A percentile compares a stretch with the other conserved stretches of the same genome.
phyloP scores from a whole-genome alignment of 1,140 invertebrate species.

The Calephelis nemesis region DNA sequence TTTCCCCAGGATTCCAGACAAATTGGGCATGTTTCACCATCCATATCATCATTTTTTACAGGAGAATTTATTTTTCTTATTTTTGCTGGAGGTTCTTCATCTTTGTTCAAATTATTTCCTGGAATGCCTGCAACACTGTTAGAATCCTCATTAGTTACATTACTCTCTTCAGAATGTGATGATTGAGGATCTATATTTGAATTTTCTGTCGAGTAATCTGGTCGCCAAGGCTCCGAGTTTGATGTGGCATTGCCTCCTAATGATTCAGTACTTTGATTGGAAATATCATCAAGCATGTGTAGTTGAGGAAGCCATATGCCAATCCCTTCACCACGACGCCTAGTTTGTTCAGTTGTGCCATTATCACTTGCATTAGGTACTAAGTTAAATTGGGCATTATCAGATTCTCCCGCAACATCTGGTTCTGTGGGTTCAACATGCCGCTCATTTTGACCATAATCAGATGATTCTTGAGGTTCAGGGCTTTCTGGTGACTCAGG shows the following conservation, averaged over 20 bases:
- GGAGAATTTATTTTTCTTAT: slow-evolving; percentile 52
- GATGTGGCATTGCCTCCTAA: slow-evolving; percentile 8
- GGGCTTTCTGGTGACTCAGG: slow-evolving; percentile 25
- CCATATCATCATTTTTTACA: slow-evolving; percentile 71
- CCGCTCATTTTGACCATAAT: neutral
- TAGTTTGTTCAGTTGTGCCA: neutral
- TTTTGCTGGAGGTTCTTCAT: slow-evolving; percentile 58
- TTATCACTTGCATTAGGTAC: neutral
- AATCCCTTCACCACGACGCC: neutral
- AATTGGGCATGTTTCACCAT: slow-evolving; percentile 89
- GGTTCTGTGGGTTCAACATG: neutral
- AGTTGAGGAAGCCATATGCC: slow-evolving; percentile 11
- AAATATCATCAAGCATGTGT: neutral
- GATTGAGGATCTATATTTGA: slow-evolving; percentile 10
- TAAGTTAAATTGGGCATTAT: slow-evolving; percentile 24
- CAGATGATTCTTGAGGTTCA: slow-evolving; percentile 22
- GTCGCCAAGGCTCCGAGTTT: slow-evolving; percentile 13
- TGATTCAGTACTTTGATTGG: slow-evolving; percentile 6
- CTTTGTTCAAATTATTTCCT: slow-evolving; percentile 19
- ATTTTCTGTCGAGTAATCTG: slow-evolving; percentile 15
- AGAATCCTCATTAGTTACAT: slow-evolving; percentile 35
- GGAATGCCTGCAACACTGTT: slow-evolving; percentile 18
- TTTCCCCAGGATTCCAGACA: slow-evolving; percentile 93
- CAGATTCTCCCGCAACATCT: slow-evolving; percentile 6
- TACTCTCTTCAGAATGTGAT: slow-evolving; percentile 32